A percentile compares a stretch with the other conserved stretches of the same genome.
Evolutionary conservation across 2,113 vertebrate genomes (phyloP).

Genomic region (Edolisoma coerulescens): DNA sequence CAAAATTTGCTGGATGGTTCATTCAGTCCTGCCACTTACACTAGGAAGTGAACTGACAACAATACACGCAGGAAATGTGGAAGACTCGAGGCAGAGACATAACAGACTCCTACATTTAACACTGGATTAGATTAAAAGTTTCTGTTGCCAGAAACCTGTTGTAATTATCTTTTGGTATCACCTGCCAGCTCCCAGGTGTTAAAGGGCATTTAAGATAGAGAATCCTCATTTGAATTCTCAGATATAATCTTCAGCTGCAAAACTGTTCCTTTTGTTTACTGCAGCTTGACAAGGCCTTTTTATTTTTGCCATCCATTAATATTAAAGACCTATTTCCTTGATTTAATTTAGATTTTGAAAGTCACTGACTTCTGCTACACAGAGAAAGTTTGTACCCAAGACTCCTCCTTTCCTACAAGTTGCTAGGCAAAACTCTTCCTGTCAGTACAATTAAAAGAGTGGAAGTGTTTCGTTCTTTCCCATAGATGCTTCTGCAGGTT

Average conservation of each 20-base stretch:
- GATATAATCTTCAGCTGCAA: background rate
- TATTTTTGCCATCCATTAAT: background rate
- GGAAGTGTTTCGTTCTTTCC: background rate
- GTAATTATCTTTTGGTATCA: background rate
- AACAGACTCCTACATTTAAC: background rate
- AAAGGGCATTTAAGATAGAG: background rate
- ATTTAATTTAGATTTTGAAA: background rate
- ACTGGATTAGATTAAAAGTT: background rate
- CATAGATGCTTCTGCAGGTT: background rate
- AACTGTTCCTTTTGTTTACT: background rate
- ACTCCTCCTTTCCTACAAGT: background rate
- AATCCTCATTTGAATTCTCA: background rate
- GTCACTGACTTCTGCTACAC: background rate
- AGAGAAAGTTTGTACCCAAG: background rate
- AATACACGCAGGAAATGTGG: fast-evolving
- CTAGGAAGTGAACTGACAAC: background rate
- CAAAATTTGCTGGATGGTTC: background rate
- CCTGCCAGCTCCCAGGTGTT: background rate
- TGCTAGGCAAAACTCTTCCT: background rate
- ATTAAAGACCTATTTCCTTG: background rate
- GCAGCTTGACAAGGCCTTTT: background rate
- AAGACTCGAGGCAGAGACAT: background rate
- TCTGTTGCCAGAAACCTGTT: background rate
- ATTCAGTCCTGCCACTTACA: background rate
- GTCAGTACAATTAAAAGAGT: background rate